Evolutionary conservation across 2,888 invertebrate species (phyloP), one percentile per base, ranked within the genome.

Genomic region (Melieria crassipennis): DNA sequence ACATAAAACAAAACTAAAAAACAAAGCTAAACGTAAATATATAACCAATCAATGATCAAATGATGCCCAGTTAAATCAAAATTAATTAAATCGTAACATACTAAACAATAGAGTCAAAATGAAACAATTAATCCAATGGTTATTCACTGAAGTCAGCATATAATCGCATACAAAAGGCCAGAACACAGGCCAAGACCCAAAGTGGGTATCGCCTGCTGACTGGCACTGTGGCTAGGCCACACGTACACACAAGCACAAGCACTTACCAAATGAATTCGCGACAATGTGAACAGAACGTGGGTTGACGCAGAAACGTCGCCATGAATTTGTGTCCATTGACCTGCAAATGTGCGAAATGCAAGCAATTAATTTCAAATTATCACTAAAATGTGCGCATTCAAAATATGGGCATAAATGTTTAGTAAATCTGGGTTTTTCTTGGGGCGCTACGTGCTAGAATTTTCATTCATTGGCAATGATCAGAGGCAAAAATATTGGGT

Each of bases 211-310:
- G 30, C 2, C 30, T 30, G 30, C 30, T 30, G 30, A 30, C 30
- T 30, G 30, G 3, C 30, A 30, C 2, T 30, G 30, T 30, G 30
- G 30, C 30, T 3, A 30, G 30, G 30, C 30, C 30, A 30, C 30
- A 30, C 30, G 30, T 30, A 30, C 30, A 30, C 30, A 65, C 47
- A 63, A 63, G 69, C 62, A 61, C 64, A 58, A 63, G 62, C 43
- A 64, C 91, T 89, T 87, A 97, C 99, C 99, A 99, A 87, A 99
- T 99, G 88, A 99, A 99, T 89, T 98, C 98, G 80, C 95, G 92
- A 89, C 99, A 99, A 89, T 98, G 97, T 85, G 98, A 98, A 91
- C 99, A 99, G 90, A 99, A 99, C 80, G 99, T 99, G 78, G 99
- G 99, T 88, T 99, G 99, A 67, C 97, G 92, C 82, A 99, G 91